phyloP scores from a whole-genome alignment of 2,113 vertebrate species.

The Megatriorchis doriae region DNA sequence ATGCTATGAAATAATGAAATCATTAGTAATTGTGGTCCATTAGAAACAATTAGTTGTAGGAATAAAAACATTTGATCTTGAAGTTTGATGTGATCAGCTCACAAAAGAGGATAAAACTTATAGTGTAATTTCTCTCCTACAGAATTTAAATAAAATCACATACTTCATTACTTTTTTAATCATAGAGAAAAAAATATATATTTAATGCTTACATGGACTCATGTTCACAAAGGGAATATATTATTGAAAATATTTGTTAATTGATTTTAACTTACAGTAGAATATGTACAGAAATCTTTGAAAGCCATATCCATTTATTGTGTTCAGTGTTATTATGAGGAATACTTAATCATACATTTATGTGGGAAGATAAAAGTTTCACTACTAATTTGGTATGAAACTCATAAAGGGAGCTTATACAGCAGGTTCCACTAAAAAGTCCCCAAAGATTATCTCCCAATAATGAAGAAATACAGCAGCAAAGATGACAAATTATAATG shows the following conservation, averaged over 20 bases:
- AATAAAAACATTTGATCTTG: not conserved
- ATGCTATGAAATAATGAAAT: not conserved
- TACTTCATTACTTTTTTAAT: not conserved
- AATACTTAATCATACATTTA: not conserved
- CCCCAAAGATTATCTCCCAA: not conserved
- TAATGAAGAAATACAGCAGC: not conserved
- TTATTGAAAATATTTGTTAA: not conserved
- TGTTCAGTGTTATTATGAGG: not conserved
- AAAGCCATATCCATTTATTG: not conserved
- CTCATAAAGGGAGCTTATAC: not conserved
- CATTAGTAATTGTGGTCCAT: not conserved
- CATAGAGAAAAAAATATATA: not conserved
- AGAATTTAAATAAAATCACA: not conserved
- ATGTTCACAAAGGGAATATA: not conserved
- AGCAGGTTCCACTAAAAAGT: not conserved
- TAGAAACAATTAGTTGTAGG: not conserved
- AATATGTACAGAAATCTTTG: not conserved
- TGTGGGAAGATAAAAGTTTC: not conserved
- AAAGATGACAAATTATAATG: not conserved
- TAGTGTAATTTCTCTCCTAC: not conserved
- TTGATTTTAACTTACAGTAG: not conserved
- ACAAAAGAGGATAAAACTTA: not conserved
- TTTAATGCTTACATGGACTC: not conserved
- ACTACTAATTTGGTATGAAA: not conserved
- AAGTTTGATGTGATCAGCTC: not conserved